Conservation (phyloP, 1,140 invertebrate genomes). For the Drosophila tsacasi region DNA sequence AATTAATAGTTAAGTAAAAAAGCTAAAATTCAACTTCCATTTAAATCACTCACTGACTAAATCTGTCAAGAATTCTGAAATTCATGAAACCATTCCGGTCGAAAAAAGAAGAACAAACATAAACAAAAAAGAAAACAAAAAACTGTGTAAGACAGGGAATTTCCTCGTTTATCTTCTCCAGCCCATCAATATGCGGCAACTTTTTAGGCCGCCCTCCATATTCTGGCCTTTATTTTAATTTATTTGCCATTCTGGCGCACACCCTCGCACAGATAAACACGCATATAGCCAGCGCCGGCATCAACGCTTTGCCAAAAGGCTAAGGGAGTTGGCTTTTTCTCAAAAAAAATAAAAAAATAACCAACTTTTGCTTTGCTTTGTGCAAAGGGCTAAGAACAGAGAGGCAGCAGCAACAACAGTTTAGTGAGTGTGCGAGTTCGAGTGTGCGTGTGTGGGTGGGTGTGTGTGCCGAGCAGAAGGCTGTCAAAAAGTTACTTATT, state of each 20-base stretch:
- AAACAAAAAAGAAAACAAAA: slow-evolving; percentile 14
- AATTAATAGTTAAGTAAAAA: too few relatives aligned
- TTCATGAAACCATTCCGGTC: slow-evolving; percentile 9
- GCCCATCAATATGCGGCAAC: slow-evolving; percentile 48
- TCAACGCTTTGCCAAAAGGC: slow-evolving; percentile 57
- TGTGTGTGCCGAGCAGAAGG: slow-evolving; percentile 60
- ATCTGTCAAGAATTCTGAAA: neutral
- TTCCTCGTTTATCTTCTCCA: slow-evolving; percentile 38
- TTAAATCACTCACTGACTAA: neutral
- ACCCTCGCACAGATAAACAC: slow-evolving; percentile 27
- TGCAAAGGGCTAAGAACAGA: slow-evolving; percentile 60
- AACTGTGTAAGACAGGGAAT: slow-evolving; percentile 26
- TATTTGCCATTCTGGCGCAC: slow-evolving; percentile 61
- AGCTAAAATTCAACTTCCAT: neutral
- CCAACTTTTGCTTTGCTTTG: slow-evolving; percentile 78
- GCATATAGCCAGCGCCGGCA: slow-evolving; percentile 8
- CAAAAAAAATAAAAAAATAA: slow-evolving; percentile 11
- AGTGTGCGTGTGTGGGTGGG: slow-evolving; percentile 14
- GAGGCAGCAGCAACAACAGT: slow-evolving; percentile 54
- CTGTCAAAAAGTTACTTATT: slow-evolving; percentile 84
- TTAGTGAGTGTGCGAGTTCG: slow-evolving; percentile 35
- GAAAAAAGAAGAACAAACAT: slow-evolving; percentile 10
- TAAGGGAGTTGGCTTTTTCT: slow-evolving; percentile 71
- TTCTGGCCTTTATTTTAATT: slow-evolving; percentile 77
- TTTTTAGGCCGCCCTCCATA: slow-evolving; percentile 54